A percentile compares a stretch with the other conserved stretches of the same genome.
These are phyloP conservation scores for Scaeva pyrastri DNA, from an alignment of 2,888 invertebrate genomes.

Conservation along the genomic window DNA sequence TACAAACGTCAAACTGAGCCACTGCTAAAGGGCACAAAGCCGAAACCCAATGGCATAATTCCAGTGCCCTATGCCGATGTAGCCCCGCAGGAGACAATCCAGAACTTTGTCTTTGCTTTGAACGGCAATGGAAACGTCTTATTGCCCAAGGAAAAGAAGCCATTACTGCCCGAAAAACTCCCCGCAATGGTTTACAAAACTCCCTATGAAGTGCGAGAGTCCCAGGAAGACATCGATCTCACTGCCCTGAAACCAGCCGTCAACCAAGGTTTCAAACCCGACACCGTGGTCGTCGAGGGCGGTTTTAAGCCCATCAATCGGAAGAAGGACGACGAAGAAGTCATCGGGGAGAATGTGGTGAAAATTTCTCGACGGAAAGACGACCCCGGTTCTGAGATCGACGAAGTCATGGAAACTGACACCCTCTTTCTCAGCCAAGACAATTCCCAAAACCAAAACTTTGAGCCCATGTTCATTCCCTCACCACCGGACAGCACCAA, in stretches of 20 bases:
- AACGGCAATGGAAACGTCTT: constrained; percentile 49
- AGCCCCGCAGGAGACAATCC: constrained; percentile 79
- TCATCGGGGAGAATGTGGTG: constrained; percentile 84
- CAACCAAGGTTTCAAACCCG: constrained; percentile 92
- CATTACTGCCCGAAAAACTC: constrained; percentile 61
- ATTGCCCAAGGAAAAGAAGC: constrained; percentile 76
- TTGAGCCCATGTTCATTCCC: constrained; percentile 93
- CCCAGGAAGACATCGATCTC: constrained; percentile 79
- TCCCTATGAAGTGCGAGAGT: constrained; percentile 78
- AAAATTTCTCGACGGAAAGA: constrained; percentile 82
- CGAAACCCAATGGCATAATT: constrained; percentile 78
- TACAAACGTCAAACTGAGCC: constrained; percentile 78
- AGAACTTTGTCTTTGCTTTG: constrained; percentile 76
- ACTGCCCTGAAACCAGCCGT: constrained; percentile 86
- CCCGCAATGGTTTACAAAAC: constrained; percentile 78
- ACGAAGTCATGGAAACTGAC: constrained; percentile 83
- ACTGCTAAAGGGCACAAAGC: constrained; percentile 77
- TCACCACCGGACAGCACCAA: constrained; percentile 89
- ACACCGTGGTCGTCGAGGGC: constrained; percentile 92
- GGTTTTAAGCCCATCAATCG: constrained; percentile 91
- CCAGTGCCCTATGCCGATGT: constrained; percentile 81
- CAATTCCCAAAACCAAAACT: constrained; percentile 86
- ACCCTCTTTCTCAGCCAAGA: constrained; percentile 83
- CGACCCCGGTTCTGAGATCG: constrained; percentile 82
- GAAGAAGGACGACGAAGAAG: constrained; percentile 83